Conservation (phyloP, 2,888 invertebrate species). For the Drosophila niveifrons region DNA sequence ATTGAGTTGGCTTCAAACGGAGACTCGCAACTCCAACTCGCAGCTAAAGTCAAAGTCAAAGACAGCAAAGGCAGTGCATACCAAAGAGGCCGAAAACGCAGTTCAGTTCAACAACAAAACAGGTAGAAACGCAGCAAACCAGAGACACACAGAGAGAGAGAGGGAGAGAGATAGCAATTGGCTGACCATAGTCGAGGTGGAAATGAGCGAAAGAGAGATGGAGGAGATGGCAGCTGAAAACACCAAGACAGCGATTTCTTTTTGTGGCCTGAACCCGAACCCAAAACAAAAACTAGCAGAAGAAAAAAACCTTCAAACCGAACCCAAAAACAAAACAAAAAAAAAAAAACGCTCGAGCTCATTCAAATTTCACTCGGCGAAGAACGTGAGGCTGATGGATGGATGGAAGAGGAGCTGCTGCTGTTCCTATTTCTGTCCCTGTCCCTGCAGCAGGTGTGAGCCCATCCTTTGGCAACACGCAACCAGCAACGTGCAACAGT, state of each 20-base stretch:
- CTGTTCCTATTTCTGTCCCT: neutral
- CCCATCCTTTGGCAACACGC: slow-evolving; percentile 41
- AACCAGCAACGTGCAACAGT: slow-evolving; percentile 16
- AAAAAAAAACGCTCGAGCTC: slow-evolving; percentile 1
- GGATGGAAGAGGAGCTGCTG: too few species aligned
- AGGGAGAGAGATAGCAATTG: slow-evolving; percentile 7
- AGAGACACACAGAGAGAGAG: slow-evolving; percentile 1
- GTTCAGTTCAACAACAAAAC: slow-evolving; percentile 43
- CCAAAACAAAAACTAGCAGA: slow-evolving; percentile 7
- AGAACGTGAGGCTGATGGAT: neutral
- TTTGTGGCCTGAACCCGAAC: slow-evolving; percentile 35
- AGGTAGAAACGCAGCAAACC: slow-evolving; percentile 43
- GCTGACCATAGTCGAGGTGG: slow-evolving; percentile 30
- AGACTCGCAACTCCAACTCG: slow-evolving; percentile 46
- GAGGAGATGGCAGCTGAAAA: slow-evolving; percentile 46
- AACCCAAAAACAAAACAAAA: neutral
- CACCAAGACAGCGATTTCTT: slow-evolving; percentile 57
- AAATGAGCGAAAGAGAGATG: slow-evolving; percentile 16
- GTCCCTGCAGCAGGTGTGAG: slow-evolving; percentile 26
- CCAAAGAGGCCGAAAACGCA: slow-evolving; percentile 73
- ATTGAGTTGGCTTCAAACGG: slow-evolving; percentile 56
- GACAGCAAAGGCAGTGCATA: slow-evolving; percentile 58
- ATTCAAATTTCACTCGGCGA: slow-evolving; percentile 31
- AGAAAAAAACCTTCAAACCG: slow-evolving; percentile 1
- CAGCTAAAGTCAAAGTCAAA: slow-evolving; percentile 38